Evolutionary conservation across 2,113 vertebrate species (phyloP), one percentile per base, ranked within the genome.

Genomic region (Gracilinanus agilis): DNA sequence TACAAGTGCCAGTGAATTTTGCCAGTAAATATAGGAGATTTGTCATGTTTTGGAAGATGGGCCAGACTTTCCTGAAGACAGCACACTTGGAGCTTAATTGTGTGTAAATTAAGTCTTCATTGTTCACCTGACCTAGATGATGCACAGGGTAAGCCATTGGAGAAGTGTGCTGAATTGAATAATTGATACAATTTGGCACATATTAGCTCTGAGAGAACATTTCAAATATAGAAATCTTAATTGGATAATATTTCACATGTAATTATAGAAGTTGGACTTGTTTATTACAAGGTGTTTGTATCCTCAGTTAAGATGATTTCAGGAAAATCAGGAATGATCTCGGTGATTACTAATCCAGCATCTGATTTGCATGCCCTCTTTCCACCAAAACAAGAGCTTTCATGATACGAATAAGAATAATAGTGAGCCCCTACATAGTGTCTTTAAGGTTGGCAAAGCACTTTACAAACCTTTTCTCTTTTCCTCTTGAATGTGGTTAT

Each of bases 311-410:
- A 75, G n/a, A 92, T 53, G 44, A 5, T 54, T 21, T 90, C 58
- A 67, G 53, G 53, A 91, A 93, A 90, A 94, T 90, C 89, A 54
- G 53, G 34, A 54, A 44, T 89, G 24, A 67, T 44, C 34, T 53
- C 5, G 55, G 44, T 53, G 90, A n/a, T 91, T 29, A 83, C 44
- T 89, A 96, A 93, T 54, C 58, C 55, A 34, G 16, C 19, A 44
- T 95, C 92, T 53, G 3, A 94, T 95, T 91, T 95, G 34, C 88
- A 93, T 44, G 92, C 88, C 12, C 19, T 55, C 55, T 91, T 91
- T 55, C 55, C 53, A 61, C 25, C 91, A 55, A 93, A 92, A 24
- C 29, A 96, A 75, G 90, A 88, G 91, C 54, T 40, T 93, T 88
- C 24, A 89, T 61, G 92, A 94, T 91, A 75, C 25, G 75, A 44